phyloP scores from a whole-genome alignment of 2,888 invertebrate genomes.

The Gisinianus flammeolus region DNA sequence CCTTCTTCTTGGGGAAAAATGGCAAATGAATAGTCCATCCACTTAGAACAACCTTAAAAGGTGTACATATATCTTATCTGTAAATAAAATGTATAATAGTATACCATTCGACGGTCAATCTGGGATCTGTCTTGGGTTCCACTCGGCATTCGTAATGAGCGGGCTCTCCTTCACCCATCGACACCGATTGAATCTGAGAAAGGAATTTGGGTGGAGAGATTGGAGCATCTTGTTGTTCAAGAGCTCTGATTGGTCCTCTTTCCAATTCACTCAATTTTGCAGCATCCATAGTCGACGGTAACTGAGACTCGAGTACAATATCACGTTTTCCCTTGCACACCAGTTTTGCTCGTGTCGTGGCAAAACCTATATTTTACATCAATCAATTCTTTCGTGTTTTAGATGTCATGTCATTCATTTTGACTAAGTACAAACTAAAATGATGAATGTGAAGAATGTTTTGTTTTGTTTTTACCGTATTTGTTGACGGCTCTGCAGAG shows the following conservation, averaged over 20 bases:
- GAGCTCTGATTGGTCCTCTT: constrained; percentile 76
- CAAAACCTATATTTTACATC: too few relatives aligned
- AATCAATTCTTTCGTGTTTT: neutral
- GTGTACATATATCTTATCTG: too few relatives aligned
- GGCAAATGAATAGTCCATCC: too few relatives aligned
- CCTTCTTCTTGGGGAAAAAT: too few relatives aligned
- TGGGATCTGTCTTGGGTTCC: constrained; percentile 80
- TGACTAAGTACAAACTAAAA: too few relatives aligned
- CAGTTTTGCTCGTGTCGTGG: neutral
- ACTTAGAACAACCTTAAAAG: too few relatives aligned
- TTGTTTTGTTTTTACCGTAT: too few relatives aligned
- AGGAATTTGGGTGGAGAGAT: constrained; percentile 83
- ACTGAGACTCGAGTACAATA: constrained; percentile 86
- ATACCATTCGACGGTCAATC: constrained; percentile 72
- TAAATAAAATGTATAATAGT: too few relatives aligned
- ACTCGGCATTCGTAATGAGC: constrained; percentile 94
- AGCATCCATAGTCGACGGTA: constrained; percentile 91
- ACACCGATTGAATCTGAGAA: constrained; percentile 75
- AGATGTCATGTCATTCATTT: too few relatives aligned
- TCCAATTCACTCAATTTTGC: constrained; percentile 89
- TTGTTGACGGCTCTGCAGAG: constrained; percentile 91
- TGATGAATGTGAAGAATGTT: too few relatives aligned
- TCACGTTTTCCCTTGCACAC: constrained; percentile 65
- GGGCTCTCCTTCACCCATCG: constrained; percentile 88
- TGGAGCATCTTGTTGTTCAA: constrained; percentile 67